Percentiles rank a stretch among this genome's conserved stretches.
Evolutionary conservation across 2,888 invertebrate species (phyloP).

Genomic region (Drosophila cognata): DNA sequence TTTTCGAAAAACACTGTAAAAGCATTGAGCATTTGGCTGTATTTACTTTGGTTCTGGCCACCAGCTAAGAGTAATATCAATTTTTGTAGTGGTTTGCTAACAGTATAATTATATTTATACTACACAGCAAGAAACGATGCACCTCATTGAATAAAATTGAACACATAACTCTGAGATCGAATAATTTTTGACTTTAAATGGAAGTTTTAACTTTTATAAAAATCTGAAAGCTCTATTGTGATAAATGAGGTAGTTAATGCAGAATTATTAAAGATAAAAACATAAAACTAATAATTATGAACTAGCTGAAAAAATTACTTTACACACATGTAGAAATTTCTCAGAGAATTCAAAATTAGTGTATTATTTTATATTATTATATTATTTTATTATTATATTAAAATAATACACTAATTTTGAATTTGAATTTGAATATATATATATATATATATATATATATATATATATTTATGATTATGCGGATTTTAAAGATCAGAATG

Average conservation of each 20-base stretch:
- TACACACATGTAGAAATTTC: background rate
- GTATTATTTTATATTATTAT: background rate
- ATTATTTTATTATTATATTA: too few species aligned
- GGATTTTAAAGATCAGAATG: background rate
- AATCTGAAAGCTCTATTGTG: background rate
- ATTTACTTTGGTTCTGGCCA: constrained; percentile 51
- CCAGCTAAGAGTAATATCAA: constrained; percentile 45
- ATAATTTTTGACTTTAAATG: background rate
- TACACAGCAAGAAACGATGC: constrained; percentile 48
- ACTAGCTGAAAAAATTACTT: background rate
- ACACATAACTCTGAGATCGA: too few species aligned
- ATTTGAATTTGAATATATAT: too few species aligned
- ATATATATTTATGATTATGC: background rate
- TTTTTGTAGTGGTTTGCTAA: constrained; percentile 83
- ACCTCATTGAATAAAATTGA: background rate
- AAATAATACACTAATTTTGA: too few species aligned
- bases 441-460: background rate
- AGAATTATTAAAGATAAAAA: background rate
- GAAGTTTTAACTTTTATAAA: background rate
- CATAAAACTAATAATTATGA: background rate
- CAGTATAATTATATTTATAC: constrained; percentile 62
- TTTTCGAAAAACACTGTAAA: constrained; percentile 81
- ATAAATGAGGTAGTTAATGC: background rate
- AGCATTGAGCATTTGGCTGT: constrained; percentile 49
- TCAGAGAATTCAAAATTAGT: background rate